Base-by-base conservation (phyloP, 2,888 invertebrate genomes). In the Spilarctia lutea region DNA sequence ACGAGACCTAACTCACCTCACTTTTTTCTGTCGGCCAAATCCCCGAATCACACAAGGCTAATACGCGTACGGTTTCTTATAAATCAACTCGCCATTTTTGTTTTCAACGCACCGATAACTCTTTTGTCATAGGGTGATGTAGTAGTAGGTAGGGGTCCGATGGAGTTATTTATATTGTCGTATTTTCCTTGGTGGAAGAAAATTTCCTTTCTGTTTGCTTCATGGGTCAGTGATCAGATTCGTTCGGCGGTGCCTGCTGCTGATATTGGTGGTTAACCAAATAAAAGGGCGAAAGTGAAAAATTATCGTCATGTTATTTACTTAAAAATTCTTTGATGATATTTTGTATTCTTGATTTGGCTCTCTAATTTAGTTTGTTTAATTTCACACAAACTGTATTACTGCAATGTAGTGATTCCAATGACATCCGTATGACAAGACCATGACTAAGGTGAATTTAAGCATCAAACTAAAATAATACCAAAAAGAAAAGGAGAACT, bases 31-130 rank as follows among this genome's bases (percentile, higher is more conserved):
- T 77, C 73, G 79, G 76, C 82, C 76, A 85, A 87, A 81, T 85
- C 85, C 86, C 83, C 84, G 85, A 90, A 92, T 91, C 90, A 90
- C 86, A 88, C 88, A 81, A 87, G 86, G 89, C 93, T 93, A 94
- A 93, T 93, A 90, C 91, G 87, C 87, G 86, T 71, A 81, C 80
- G 86, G 88, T 88, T 90, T 80, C 85, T 87, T 85, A 93, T 96
- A 96, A 95, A 96, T 96, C 95, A 94, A 89, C 86, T 91, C 90
- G 94, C 93, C 96, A 96, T 96, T 96, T 96, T 95, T 96, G 96
- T 96, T 96, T 95, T 96, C 96, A 95, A 95, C 96, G 96, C 95
- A 95, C 94, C 95, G 94, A 95, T 96, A 96, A 96, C 96, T 96
- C 96, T 96, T 96, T 96, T 96, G 95, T 96, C 96, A 95, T 95